These are phyloP conservation scores for Pterocles gutturalis DNA, from an alignment of 2,113 vertebrate genomes.

Conservation along the genomic window DNA sequence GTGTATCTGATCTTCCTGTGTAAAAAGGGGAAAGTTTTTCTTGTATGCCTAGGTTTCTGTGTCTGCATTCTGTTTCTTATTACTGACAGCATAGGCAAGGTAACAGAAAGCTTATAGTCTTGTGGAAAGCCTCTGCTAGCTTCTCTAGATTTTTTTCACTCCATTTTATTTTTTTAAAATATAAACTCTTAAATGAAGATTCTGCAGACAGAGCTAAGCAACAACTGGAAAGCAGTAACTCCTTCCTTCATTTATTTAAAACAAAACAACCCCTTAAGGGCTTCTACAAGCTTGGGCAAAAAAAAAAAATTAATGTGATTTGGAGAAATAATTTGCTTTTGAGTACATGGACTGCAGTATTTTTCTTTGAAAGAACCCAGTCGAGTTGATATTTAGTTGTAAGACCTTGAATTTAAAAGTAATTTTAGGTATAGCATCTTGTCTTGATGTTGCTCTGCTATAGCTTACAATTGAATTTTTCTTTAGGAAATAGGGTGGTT, in stretches of 20 bases:
- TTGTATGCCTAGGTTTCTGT: background rate
- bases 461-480: background rate
- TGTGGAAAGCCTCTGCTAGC: background rate
- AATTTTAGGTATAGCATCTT: background rate
- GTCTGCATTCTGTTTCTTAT: background rate
- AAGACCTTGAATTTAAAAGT: background rate
- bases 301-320: background rate
- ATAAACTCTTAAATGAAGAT: background rate
- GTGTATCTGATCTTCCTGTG: background rate
- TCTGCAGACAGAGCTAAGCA: background rate
- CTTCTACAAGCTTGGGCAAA: constrained; percentile 4
- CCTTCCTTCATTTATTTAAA: background rate
- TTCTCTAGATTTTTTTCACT: background rate
- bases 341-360: background rate
- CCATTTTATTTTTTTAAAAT: background rate
- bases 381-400: background rate
- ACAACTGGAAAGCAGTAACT: background rate
- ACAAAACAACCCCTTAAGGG: background rate
- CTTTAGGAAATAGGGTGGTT: background rate
- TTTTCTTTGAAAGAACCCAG: background rate
- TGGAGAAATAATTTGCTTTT: constrained; percentile 10
- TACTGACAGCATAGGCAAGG: background rate
- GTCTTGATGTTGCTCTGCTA: background rate
- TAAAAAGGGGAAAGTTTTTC: background rate
- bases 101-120: background rate